Percentiles rank a stretch among this genome's conserved stretches.
Evolutionary conservation across 2,888 invertebrate genomes (phyloP).

Genomic region (Antheraea yamamai): DNA sequence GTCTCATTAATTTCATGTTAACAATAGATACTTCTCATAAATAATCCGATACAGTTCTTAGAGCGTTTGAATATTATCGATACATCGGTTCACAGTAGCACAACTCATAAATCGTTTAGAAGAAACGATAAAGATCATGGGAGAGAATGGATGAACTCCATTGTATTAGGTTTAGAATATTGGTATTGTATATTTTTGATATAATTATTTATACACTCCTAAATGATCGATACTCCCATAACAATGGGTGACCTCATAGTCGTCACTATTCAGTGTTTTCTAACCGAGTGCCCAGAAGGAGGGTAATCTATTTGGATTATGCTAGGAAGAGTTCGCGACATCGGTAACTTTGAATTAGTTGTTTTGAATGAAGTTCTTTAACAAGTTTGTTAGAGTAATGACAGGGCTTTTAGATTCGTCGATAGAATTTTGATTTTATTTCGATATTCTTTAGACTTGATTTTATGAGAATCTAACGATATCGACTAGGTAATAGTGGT

Average conservation of each 20-base stretch:
- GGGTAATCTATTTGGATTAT: too few relatives aligned
- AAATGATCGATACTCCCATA: neutral
- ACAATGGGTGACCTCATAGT: neutral
- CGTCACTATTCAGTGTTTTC: neutral
- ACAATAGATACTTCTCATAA: conserved; percentile 20
- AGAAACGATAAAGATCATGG: conserved; percentile 36
- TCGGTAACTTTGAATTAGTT: too few relatives aligned
- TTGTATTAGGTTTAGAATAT: conserved; percentile 7
- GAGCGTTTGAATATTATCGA: conserved; percentile 21
- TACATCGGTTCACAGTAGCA: conserved; percentile 31
- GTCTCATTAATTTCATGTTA: conserved; percentile 6
- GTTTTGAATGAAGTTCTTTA: too few relatives aligned
- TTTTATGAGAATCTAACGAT: too few relatives aligned
- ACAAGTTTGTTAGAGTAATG: too few relatives aligned
- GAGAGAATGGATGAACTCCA: conserved; percentile 3
- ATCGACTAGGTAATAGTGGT: too few relatives aligned
- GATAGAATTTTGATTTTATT: too few relatives aligned
- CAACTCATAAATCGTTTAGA: conserved; percentile 27
- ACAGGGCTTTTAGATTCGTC: too few relatives aligned
- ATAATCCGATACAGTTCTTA: conserved; percentile 17
- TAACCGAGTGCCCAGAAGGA: too few relatives aligned
- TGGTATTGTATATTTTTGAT: neutral
- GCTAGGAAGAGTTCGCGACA: too few relatives aligned
- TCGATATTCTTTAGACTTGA: too few relatives aligned
- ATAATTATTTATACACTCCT: neutral